These are phyloP conservation scores for Cacoxenus indagator DNA, from an alignment of 2,888 invertebrate species.

Conservation along the genomic window DNA sequence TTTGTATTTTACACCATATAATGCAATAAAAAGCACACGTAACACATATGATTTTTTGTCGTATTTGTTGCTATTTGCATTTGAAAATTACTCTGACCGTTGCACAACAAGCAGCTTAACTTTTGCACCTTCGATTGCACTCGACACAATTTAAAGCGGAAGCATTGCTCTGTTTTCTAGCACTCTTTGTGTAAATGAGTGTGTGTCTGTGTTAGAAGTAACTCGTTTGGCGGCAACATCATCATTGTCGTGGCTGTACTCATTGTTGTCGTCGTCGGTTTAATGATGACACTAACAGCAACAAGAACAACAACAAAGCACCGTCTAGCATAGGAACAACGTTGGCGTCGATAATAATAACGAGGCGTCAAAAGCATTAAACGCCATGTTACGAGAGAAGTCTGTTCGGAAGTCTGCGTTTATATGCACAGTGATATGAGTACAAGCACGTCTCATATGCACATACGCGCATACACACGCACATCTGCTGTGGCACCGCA, in stretches of 20 bases:
- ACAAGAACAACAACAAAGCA: background rate
- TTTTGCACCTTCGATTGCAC: slow-evolving; percentile 13
- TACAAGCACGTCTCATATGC: background rate
- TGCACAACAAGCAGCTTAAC: background rate
- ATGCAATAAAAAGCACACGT: background rate
- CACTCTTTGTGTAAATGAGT: background rate
- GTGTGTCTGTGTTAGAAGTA: background rate
- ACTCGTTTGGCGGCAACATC: background rate
- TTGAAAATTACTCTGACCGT: background rate
- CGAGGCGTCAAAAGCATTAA: slow-evolving; percentile 23
- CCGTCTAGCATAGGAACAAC: too few relatives aligned
- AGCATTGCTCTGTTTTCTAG: background rate
- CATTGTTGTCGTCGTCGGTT: slow-evolving; percentile 16
- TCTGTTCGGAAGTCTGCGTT: background rate
- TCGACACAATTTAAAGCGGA: background rate
- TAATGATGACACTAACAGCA: background rate
- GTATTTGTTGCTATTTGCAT: background rate
- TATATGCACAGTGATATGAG: background rate
- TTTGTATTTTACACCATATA: too few relatives aligned
- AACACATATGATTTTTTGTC: background rate
- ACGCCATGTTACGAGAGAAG: slow-evolving; percentile 17
- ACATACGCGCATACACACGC: background rate
- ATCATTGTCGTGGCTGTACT: background rate
- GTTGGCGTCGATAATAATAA: slow-evolving; percentile 15
- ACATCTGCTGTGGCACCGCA: background rate